These are phyloP conservation scores for Heterocephalus glaber DNA, from an alignment of 2,113 vertebrate genomes.

Conservation along the genomic window DNA sequence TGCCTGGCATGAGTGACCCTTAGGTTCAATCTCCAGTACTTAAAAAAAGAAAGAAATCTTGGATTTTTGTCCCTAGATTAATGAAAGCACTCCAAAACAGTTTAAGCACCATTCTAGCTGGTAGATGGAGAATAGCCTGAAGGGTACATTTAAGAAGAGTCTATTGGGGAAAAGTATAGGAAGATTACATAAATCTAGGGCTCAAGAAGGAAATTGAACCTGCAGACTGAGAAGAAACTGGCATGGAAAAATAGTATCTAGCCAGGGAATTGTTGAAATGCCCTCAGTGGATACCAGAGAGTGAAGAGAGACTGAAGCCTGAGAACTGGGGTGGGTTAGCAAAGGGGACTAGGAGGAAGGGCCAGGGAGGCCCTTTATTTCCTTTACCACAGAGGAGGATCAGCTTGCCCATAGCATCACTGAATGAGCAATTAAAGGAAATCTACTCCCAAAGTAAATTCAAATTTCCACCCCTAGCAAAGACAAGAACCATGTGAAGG, in stretches of 20 bases:
- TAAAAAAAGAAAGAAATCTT: background rate
- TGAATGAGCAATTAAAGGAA: background rate
- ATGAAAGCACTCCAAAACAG: background rate
- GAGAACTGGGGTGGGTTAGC: background rate
- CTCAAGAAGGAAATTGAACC: background rate
- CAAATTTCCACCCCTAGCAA: background rate
- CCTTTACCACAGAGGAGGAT: background rate
- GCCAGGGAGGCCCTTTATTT: background rate
- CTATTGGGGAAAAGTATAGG: background rate
- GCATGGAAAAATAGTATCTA: fast-evolving
- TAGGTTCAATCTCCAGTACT: background rate
- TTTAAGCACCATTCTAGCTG: background rate
- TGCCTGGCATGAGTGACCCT: background rate
- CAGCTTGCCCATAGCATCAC: background rate
- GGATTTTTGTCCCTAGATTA: background rate
- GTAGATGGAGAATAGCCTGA: background rate
- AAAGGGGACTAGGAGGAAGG: background rate
- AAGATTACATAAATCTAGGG: background rate
- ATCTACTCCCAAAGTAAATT: background rate
- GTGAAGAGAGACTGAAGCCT: background rate
- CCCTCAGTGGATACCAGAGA: background rate
- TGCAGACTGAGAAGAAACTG: background rate
- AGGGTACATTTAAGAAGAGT: background rate
- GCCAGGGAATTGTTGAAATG: background rate
- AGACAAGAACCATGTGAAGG: background rate